phyloP scores from a whole-genome alignment of 2,113 vertebrate genomes.

The Actenoides hombroni region DNA sequence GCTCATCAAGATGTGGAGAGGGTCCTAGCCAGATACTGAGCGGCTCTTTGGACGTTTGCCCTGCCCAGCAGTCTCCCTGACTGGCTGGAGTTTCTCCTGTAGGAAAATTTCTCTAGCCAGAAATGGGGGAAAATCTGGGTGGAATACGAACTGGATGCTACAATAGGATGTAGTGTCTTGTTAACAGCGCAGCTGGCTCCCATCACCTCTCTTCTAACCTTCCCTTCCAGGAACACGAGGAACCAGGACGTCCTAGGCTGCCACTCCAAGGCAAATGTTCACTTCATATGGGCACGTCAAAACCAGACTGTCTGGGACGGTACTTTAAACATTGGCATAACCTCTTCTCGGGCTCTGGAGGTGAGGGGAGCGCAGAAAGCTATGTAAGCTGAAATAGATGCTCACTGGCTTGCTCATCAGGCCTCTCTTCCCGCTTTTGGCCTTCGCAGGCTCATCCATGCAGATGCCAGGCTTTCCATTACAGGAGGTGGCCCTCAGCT shows the following conservation, averaged over 20 bases:
- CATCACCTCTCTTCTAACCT: conserved; percentile 14
- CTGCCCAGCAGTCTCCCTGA: conserved; percentile 40
- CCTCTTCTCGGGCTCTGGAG: neutral
- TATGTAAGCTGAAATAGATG: neutral
- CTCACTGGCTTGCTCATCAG: neutral
- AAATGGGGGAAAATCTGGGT: neutral
- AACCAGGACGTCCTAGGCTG: conserved; percentile 33
- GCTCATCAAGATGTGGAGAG: conserved; percentile 1
- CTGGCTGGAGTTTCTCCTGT: conserved; percentile 35
- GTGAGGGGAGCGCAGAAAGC: neutral
- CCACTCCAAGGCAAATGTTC: conserved; percentile 23
- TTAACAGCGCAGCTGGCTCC: conserved; percentile 26
- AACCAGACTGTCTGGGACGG: conserved; percentile 38
- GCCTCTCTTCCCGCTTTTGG: neutral
- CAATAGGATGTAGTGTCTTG: conserved; percentile 52
- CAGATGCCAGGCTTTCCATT: neutral
- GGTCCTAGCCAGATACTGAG: conserved; percentile 26
- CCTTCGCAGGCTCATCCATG: neutral
- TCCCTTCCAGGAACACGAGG: conserved; percentile 53
- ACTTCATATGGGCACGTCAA: neutral
- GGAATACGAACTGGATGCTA: conserved; percentile 37
- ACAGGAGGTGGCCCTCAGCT: neutral
- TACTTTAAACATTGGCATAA: neutral
- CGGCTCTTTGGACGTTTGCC: neutral
- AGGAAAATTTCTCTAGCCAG: conserved; percentile 60